A percentile compares a stretch with the other conserved stretches of the same genome.
Evolutionary conservation across 2,888 invertebrate species (phyloP).

Genomic region (Osedax fenrisi): DNA sequence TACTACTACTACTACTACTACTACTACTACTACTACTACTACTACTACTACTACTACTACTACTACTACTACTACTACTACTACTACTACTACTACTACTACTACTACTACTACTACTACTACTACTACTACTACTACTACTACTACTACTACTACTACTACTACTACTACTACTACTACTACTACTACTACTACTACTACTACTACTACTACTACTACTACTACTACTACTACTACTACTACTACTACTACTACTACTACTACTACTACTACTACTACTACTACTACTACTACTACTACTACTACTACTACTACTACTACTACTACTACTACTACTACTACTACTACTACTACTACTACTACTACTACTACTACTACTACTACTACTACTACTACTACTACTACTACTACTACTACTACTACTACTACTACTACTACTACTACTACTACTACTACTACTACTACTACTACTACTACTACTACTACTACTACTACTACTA

Average conservation of each 20-base stretch:
- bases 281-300: conserved; percentile 24
- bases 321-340: conserved; percentile 23
- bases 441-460: conserved; percentile 25
- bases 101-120: conserved; percentile 24
- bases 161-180: conserved; percentile 22
- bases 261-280: too few species aligned
- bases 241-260: conserved; percentile 10
- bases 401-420: conserved; percentile 28
- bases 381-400: conserved; percentile 27
- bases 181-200: conserved; percentile 21
- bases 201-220: conserved; percentile 6
- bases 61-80: conserved; percentile 23
- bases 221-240: conserved; percentile 15
- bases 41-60: conserved; percentile 27
- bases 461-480: conserved; percentile 23
- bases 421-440: conserved; percentile 20
- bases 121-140: conserved; percentile 27
- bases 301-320: conserved; percentile 18
- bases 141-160: conserved; percentile 26
- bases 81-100: conserved; percentile 16
- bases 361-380: conserved; percentile 24
- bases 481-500: conserved; percentile 24
- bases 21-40: conserved; percentile 28
- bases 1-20: conserved; percentile 28
- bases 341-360: conserved; percentile 25